Conservation (phyloP, 2,888 invertebrate genomes). For the Drosophila leonis region DNA sequence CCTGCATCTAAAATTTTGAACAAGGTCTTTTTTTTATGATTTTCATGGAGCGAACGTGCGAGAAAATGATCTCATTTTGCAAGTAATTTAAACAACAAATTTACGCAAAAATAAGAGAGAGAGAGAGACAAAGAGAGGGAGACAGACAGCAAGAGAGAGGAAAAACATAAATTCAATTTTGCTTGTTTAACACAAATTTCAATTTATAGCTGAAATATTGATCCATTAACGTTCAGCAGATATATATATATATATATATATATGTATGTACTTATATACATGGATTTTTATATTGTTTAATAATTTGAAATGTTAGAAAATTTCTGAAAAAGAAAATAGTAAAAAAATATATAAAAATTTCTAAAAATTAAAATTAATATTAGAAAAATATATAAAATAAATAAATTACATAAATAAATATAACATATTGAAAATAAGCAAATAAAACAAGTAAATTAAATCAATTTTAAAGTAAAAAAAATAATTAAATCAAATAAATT, state of each 20-base stretch:
- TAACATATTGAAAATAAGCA: too few relatives aligned
- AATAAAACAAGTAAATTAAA: background rate
- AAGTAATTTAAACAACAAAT: slow-evolving; percentile 31
- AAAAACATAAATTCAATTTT: slow-evolving; percentile 31
- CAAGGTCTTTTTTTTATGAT: slow-evolving; percentile 1
- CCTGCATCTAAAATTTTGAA: slow-evolving; percentile 29
- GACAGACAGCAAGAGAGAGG: background rate
- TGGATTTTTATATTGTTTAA: background rate
- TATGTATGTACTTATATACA: too few relatives aligned
- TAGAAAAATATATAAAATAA: background rate
- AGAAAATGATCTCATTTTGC: slow-evolving; percentile 50
- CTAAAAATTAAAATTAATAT: too few relatives aligned
- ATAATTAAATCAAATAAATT: background rate
- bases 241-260: background rate
- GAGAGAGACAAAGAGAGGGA: background rate
- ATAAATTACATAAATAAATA: too few relatives aligned
- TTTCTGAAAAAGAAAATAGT: background rate
- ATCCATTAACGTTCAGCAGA: slow-evolving; percentile 7
- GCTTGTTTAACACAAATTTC: slow-evolving; percentile 48
- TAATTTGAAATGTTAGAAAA: background rate
- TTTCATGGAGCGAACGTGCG: slow-evolving; percentile 16
- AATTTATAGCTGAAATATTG: slow-evolving; percentile 12
- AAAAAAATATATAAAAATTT: too few relatives aligned
- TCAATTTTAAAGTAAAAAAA: background rate
- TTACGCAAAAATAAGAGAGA: background rate